These are phyloP conservation scores for Procavia capensis DNA, from an alignment of 2,113 vertebrate species.

Conservation along the genomic window DNA sequence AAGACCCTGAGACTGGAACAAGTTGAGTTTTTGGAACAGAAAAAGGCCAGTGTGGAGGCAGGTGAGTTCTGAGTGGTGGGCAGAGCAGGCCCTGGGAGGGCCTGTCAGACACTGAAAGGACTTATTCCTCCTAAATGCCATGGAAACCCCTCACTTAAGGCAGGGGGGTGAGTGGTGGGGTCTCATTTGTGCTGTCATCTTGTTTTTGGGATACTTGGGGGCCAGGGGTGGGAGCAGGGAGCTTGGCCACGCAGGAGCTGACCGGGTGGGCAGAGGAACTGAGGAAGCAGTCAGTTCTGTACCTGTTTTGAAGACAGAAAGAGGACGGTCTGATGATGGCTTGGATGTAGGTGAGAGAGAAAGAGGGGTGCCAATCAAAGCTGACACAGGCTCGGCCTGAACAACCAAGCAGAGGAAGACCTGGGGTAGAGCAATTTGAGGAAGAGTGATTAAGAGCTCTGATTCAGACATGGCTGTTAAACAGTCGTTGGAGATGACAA, in stretches of 20 bases:
- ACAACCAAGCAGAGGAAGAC: neutral
- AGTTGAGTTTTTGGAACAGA: neutral
- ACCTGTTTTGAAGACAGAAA: fast-evolving
- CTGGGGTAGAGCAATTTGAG: neutral
- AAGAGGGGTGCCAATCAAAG: neutral
- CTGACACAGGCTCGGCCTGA: neutral
- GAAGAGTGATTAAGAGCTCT: slow-evolving; percentile 35
- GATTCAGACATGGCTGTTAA: neutral
- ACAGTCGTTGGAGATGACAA: neutral
- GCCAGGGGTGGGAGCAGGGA: neutral
- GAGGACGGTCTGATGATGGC: neutral
- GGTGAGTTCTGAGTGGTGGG: neutral
- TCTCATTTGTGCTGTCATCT: fast-evolving
- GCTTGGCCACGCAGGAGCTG: neutral
- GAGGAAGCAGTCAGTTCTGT: neutral
- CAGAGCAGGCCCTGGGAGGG: neutral
- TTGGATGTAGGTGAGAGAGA: neutral
- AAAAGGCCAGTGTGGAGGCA: neutral
- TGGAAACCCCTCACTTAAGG: neutral
- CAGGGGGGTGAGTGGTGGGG: neutral
- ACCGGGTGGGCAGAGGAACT: neutral
- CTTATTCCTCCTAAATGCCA: neutral
- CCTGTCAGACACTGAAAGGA: neutral
- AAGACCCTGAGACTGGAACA: neutral
- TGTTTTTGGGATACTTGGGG: neutral